phyloP scores from a whole-genome alignment of 2,797 vertebrate species.

The Phylloscopus collybita region DNA sequence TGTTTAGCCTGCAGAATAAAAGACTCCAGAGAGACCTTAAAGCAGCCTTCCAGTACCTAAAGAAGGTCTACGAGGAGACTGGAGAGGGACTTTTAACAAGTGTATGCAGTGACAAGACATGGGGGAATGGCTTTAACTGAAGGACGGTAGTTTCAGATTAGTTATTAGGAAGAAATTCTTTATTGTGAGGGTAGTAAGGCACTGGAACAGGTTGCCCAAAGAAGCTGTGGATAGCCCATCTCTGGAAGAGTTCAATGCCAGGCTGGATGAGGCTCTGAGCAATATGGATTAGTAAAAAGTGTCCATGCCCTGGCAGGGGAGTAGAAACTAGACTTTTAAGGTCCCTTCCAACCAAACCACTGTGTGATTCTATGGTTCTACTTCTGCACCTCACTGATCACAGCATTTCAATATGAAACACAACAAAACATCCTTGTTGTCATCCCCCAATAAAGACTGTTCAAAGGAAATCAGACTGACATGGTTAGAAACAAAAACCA shows the following conservation, averaged over 20 bases:
- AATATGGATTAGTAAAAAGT: neutral
- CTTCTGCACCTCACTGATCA: neutral
- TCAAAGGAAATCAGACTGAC: neutral
- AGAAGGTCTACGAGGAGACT: neutral
- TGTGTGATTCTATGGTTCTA: neutral
- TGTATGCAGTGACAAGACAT: neutral
- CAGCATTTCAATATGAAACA: neutral
- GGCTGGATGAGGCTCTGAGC: neutral
- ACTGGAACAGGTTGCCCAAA: neutral
- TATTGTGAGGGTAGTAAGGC: neutral
- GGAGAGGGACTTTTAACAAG: neutral
- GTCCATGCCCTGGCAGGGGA: neutral
- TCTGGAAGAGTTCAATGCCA: neutral
- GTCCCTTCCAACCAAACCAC: neutral
- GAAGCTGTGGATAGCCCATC: neutral
- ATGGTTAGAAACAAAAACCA: neutral
- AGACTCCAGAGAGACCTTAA: neutral
- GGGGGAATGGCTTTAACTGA: neutral
- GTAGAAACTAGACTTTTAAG: neutral
- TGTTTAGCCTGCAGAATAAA: neutral
- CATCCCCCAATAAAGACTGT: neutral
- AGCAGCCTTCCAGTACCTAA: neutral
- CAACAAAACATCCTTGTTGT: neutral
- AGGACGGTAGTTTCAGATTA: neutral
- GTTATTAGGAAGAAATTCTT: neutral